phyloP scores from a whole-genome alignment of 2,113 vertebrate species.

The Pelobates fuscus region DNA sequence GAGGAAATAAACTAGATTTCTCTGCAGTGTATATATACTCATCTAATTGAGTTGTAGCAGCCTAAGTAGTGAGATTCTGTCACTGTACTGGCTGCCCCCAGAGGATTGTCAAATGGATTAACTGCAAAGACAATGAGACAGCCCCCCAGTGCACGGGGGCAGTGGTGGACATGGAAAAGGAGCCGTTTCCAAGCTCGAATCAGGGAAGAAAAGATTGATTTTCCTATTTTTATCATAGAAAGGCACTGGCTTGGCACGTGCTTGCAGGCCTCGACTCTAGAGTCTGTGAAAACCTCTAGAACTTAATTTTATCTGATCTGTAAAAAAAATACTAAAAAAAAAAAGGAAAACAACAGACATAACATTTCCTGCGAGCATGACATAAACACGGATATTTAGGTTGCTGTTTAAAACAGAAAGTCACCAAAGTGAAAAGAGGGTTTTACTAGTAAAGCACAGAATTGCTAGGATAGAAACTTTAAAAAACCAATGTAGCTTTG shows the following conservation, averaged over 20 bases:
- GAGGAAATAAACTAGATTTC: neutral
- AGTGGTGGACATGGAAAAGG: neutral
- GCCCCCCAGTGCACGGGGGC: neutral
- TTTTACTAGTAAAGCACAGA: too few species aligned
- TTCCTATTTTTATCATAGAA: neutral
- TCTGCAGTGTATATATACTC: neutral
- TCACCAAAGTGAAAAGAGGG: too few species aligned
- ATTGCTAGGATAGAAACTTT: too few species aligned
- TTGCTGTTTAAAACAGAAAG: too few species aligned
- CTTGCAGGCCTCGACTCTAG: neutral
- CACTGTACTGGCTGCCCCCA: neutral
- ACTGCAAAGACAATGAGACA: neutral
- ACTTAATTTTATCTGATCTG: too few species aligned
- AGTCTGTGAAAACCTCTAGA: too few species aligned
- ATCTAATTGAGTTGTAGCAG: neutral
- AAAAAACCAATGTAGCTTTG: too few species aligned
- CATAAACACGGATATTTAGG: too few species aligned
- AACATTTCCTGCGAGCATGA: too few species aligned
- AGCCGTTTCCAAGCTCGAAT: neutral
- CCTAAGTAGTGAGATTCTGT: neutral
- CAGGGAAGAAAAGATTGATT: neutral
- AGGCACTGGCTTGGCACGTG: neutral
- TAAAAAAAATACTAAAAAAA: too few species aligned
- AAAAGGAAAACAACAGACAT: too few species aligned
- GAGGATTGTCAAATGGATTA: constrained; percentile 20